Conservation (phyloP, 92 coral and sea anemone species). For the Zoanthus solanderi region DNA sequence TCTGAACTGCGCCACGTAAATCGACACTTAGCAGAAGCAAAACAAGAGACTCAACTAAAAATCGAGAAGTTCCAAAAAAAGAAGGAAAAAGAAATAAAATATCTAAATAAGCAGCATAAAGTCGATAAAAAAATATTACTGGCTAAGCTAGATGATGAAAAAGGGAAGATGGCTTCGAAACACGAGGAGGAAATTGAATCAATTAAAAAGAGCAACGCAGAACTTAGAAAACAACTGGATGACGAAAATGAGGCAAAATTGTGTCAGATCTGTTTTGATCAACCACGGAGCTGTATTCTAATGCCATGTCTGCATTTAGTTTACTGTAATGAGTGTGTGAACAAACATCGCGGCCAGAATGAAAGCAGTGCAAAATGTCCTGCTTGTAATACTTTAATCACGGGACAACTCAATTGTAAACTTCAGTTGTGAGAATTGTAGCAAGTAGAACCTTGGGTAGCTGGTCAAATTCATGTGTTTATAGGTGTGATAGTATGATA, state of each 20-base stretch:
- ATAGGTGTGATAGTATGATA: too few relatives aligned
- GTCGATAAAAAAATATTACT: not conserved
- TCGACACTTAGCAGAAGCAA: not conserved
- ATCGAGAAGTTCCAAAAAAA: not conserved
- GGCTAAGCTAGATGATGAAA: not conserved
- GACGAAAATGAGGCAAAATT: not conserved
- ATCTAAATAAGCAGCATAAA: not conserved
- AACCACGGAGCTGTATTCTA: not conserved
- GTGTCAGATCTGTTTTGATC: not conserved
- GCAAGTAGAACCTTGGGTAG: too few relatives aligned
- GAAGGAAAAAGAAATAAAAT: not conserved
- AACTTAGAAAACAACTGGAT: not conserved
- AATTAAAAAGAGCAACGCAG: not conserved
- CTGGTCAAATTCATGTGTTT: too few relatives aligned
- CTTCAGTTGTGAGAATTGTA: not conserved
- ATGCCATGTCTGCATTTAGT: conserved; percentile 4
- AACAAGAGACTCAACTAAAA: not conserved
- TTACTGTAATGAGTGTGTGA: not conserved
- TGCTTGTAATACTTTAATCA: conserved; percentile 2
- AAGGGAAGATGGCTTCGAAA: not conserved
- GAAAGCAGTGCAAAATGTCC: not conserved
- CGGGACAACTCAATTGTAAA: not conserved
- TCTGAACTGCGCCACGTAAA: not conserved
- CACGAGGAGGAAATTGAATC: conserved; percentile 2
- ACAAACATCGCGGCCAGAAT: not conserved